These are phyloP conservation scores for Clarias fuscus DNA, from an alignment of 2,797 vertebrate species.

Conservation along the genomic window DNA sequence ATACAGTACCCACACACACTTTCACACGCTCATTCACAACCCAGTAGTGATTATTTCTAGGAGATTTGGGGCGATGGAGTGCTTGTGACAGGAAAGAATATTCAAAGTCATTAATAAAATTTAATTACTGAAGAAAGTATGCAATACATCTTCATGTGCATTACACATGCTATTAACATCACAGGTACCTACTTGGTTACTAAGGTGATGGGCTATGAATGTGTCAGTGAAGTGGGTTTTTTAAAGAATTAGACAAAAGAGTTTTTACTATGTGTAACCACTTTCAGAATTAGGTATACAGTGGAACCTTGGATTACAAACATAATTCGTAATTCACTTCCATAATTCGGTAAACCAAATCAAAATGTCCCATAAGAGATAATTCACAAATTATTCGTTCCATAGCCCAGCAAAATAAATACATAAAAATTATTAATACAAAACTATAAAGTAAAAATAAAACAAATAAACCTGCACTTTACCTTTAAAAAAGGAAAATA, in stretches of 20 bases:
- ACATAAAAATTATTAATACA: no score
- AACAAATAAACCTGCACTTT: no score
- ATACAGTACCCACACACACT: not conserved
- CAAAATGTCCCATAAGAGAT: no score
- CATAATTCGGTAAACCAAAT: not conserved
- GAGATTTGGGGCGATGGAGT: not conserved
- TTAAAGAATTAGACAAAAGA: slow-evolving; percentile 2
- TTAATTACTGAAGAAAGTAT: not conserved
- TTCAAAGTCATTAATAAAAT: not conserved
- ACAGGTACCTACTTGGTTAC: not conserved
- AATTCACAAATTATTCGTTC: no score
- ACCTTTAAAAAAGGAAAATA: no score
- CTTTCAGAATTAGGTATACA: not conserved
- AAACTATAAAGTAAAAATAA: no score
- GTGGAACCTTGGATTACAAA: not conserved
- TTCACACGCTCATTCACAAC: not conserved
- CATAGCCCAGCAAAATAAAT: not conserved
- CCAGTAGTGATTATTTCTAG: not conserved
- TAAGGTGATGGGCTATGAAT: not conserved
- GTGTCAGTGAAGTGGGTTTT: not conserved
- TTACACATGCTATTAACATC: not conserved
- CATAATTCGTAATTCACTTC: not conserved
- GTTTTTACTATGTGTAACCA: not conserved
- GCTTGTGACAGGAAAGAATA: not conserved
- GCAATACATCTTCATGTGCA: not conserved